A percentile compares a stretch with the other conserved stretches of the same genome.
Conservation (phyloP, 2,888 invertebrate genomes). For the Portevinia maculata region DNA sequence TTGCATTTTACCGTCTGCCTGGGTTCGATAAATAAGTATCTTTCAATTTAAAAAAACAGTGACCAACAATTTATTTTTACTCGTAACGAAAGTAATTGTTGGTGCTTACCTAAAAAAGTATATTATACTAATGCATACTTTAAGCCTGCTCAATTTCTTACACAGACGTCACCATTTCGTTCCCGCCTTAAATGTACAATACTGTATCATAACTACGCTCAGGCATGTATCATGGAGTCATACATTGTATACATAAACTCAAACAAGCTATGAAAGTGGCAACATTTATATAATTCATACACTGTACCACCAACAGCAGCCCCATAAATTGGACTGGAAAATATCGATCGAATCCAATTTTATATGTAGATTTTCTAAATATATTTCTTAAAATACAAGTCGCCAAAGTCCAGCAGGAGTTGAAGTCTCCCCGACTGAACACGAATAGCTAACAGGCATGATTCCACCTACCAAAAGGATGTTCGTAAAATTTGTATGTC, state of each 20-base stretch:
- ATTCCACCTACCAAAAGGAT: slow-evolving; percentile 72
- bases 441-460: slow-evolving; percentile 73
- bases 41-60: too few relatives aligned
- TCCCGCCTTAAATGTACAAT: slow-evolving; percentile 60
- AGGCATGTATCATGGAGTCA: slow-evolving; percentile 41
- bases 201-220: slow-evolving; percentile 58
- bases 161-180: too few relatives aligned
- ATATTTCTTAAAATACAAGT: slow-evolving; percentile 75
- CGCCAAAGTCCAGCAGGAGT: slow-evolving; percentile 73
- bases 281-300: slow-evolving; percentile 51
- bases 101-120: too few relatives aligned
- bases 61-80: too few relatives aligned
- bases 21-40: too few relatives aligned
- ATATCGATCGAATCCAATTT: slow-evolving; percentile 78
- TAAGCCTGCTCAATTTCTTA: too few relatives aligned
- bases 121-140: too few relatives aligned
- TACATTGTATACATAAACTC: slow-evolving; percentile 4
- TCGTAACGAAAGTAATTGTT: too few relatives aligned
- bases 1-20: too few relatives aligned
- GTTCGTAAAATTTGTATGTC: slow-evolving; percentile 74
- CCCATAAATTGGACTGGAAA: slow-evolving; percentile 75
- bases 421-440: slow-evolving; percentile 62
- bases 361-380: slow-evolving; percentile 78
- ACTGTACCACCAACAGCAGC: slow-evolving; percentile 41
- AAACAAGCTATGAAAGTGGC: slow-evolving; percentile 28